phyloP scores from a whole-genome alignment of 2,113 vertebrate genomes.

The Mirza zaza region DNA sequence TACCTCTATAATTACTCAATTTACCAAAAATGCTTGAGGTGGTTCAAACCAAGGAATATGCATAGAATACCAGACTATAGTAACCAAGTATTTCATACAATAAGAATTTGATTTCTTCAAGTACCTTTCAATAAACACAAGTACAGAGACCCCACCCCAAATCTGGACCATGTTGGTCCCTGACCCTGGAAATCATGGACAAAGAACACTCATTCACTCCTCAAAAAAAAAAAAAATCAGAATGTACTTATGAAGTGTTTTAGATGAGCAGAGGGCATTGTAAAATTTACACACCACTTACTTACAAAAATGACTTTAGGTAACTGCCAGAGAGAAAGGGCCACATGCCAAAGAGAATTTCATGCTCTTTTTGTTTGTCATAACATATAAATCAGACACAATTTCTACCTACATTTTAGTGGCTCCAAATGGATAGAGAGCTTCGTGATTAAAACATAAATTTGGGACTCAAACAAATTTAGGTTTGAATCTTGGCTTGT shows the following conservation, averaged over 20 bases:
- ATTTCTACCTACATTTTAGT: conserved; percentile 19
- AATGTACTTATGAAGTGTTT: neutral
- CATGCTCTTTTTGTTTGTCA: conserved; percentile 53
- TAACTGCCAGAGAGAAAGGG: conserved; percentile 49
- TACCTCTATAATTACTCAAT: neutral
- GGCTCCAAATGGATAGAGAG: neutral
- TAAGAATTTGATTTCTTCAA: neutral
- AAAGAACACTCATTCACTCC: neutral
- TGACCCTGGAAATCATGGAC: neutral
- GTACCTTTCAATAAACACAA: neutral
- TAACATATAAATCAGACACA: conserved; percentile 49
- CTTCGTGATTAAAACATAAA: neutral
- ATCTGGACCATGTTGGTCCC: neutral
- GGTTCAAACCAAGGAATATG: neutral
- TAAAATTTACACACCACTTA: conserved; percentile 59
- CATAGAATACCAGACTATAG: neutral
- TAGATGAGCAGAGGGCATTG: neutral
- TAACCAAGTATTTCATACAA: neutral
- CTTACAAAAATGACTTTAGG: conserved; percentile 33
- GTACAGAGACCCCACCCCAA: neutral
- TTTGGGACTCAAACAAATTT: neutral
- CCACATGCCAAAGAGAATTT: conserved; percentile 43
- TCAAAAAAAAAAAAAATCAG: neutral
- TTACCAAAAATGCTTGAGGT: neutral
- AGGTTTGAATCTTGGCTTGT: neutral